Percentiles rank a stretch among this genome's conserved stretches.
Conservation (phyloP, 2,797 vertebrate genomes). For the Merluccius polli region DNA sequence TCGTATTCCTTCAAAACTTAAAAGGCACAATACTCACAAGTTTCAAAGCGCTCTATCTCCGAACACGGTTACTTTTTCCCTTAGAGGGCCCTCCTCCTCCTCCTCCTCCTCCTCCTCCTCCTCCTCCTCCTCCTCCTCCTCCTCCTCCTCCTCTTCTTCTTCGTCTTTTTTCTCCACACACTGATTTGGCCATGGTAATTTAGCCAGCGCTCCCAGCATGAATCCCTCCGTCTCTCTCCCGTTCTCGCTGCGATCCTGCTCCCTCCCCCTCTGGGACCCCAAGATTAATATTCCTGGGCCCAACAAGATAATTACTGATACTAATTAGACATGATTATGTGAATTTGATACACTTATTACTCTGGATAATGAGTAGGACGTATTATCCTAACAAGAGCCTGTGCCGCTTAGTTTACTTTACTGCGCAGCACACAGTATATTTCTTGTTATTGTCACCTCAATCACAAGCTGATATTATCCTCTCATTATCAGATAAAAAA, state of each 20-base stretch:
- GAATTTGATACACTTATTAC: slow-evolving; percentile 94
- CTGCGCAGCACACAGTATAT: slow-evolving; percentile 64
- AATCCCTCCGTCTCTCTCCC: slow-evolving; percentile 70
- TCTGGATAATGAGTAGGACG: slow-evolving; percentile 85
- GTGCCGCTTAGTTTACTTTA: slow-evolving; percentile 78
- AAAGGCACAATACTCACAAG: slow-evolving; percentile 30
- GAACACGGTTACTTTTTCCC: slow-evolving; percentile 33
- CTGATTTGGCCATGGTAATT: slow-evolving; percentile 80
- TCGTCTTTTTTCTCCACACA: background rate
- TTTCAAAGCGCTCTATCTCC: slow-evolving; percentile 52
- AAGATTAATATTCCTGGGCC: slow-evolving; percentile 94
- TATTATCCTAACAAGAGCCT: slow-evolving; percentile 83
- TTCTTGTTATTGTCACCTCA: slow-evolving; percentile 69
- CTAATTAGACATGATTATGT: slow-evolving; percentile 99
- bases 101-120: background rate
- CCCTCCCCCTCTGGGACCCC: slow-evolving; percentile 82
- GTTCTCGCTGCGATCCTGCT: slow-evolving; percentile 72
- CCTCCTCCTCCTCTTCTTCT: slow-evolving; percentile 45
- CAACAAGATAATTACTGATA: slow-evolving; percentile 98
- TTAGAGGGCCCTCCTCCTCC: background rate
- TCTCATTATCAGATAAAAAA: slow-evolving; percentile 59
- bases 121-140: slow-evolving; percentile 6
- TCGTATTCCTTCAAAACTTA: background rate
- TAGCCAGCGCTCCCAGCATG: slow-evolving; percentile 74
- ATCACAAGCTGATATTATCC: slow-evolving; percentile 61